Percentiles rank a stretch among this genome's conserved stretches.
phyloP scores from a whole-genome alignment of 2,888 invertebrate species.

The Leucoma salicis region DNA sequence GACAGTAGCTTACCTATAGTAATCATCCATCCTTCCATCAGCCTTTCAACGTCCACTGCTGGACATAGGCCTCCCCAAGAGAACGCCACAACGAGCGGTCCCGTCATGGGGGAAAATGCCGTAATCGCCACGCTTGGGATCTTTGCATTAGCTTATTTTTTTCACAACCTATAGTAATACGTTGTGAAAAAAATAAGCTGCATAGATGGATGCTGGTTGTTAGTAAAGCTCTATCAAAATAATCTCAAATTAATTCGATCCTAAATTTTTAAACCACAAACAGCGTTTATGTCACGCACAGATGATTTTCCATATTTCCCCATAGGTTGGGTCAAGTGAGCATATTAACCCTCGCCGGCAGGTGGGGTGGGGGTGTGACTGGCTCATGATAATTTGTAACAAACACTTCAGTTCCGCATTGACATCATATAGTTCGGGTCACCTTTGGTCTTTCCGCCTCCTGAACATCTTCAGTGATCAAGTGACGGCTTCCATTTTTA shows the following conservation, averaged over 20 bases:
- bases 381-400: conserved; percentile 66
- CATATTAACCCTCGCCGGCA: conserved; percentile 66
- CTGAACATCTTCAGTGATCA: conserved; percentile 44
- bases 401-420: conserved; percentile 65
- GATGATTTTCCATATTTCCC: conserved; percentile 59
- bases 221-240: not conserved
- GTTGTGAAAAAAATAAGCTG: too few species aligned
- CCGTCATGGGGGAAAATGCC: too few species aligned
- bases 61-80: too few species aligned
- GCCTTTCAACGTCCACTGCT: too few species aligned
- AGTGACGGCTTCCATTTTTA: conserved; percentile 18
- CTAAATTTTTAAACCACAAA: conserved; percentile 27
- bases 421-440: conserved; percentile 65
- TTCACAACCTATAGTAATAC: too few species aligned
- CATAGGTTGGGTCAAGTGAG: conserved; percentile 68
- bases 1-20: too few species aligned
- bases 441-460: conserved; percentile 56
- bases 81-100: too few species aligned
- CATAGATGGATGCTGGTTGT: too few species aligned
- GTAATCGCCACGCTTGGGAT: too few species aligned
- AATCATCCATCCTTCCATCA: too few species aligned
- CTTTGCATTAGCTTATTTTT: too few species aligned
- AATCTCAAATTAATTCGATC: conserved; percentile 11
- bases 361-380: conserved; percentile 65
- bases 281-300: conserved; percentile 55